A percentile compares a stretch with the other conserved stretches of the same genome.
phyloP scores from a whole-genome alignment of 1,140 invertebrate genomes.

The Homalodisca vitripennis region DNA sequence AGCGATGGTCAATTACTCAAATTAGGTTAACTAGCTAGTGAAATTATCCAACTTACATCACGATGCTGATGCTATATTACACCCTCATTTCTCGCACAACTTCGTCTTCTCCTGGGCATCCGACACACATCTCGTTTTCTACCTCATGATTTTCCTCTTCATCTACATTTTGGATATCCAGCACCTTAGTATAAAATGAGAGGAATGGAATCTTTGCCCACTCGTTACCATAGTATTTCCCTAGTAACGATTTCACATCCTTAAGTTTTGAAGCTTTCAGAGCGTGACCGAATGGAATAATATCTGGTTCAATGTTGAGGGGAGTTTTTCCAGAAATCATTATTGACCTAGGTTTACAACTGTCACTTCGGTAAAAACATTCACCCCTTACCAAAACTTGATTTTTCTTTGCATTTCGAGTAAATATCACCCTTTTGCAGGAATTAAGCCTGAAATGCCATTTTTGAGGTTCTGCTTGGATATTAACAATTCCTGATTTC shows the following conservation, averaged over 20 bases:
- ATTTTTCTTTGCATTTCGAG: constrained; percentile 22
- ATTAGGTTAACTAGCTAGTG: not conserved
- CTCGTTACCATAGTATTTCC: constrained; percentile 30
- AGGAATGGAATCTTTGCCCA: constrained; percentile 19
- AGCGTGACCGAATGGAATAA: not conserved
- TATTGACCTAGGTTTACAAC: constrained; percentile 6
- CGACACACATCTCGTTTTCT: constrained; percentile 20
- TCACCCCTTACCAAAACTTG: constrained; percentile 31
- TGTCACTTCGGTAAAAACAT: constrained; percentile 16
- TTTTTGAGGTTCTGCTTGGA: constrained; percentile 4
- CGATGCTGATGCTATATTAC: not conserved
- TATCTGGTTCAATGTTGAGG: not conserved
- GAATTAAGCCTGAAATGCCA: constrained; percentile 37
- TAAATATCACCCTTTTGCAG: constrained; percentile 34
- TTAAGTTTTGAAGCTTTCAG: constrained; percentile 23
- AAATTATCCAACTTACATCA: not conserved
- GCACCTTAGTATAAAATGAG: not conserved
- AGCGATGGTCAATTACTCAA: not conserved
- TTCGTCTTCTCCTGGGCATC: constrained; percentile 6
- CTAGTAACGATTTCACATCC: constrained; percentile 21
- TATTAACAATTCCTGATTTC: constrained; percentile 22
- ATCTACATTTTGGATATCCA: not conserved
- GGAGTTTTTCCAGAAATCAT: not conserved
- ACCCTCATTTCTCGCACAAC: not conserved
- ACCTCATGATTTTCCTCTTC: not conserved